Conservation (phyloP, 2,113 vertebrate species). For the Empidonax alnorum region DNA sequence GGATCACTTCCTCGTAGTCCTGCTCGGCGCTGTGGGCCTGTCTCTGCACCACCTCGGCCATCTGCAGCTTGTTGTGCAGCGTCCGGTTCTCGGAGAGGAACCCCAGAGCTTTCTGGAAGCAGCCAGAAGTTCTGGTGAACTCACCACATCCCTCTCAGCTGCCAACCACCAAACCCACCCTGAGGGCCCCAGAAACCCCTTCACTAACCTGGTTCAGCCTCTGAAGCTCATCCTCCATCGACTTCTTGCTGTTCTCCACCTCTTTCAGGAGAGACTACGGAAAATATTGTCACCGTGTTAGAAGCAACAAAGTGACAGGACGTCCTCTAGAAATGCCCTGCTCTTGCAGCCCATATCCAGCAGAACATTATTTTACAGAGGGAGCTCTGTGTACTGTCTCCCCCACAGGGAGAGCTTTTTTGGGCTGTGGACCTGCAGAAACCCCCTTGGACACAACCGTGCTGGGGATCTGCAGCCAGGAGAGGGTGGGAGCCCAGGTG, state of each 20-base stretch:
- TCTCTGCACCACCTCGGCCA: conserved; percentile 72
- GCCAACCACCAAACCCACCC: neutral
- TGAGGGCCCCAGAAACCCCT: neutral
- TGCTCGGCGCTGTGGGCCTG: conserved; percentile 83
- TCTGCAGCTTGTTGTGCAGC: conserved; percentile 83
- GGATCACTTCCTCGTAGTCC: conserved; percentile 92
- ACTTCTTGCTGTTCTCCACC: conserved; percentile 83
- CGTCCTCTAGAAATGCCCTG: neutral
- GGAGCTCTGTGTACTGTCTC: neutral
- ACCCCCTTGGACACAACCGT: rapidly evolving
- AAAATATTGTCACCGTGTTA: neutral
- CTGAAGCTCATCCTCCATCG: conserved; percentile 85
- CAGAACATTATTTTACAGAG: neutral
- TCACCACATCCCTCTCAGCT: neutral
- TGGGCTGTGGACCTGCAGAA: neutral
- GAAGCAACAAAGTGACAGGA: neutral
- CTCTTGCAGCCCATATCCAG: neutral
- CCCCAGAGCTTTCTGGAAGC: conserved; percentile 79
- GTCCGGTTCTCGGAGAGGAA: conserved; percentile 83
- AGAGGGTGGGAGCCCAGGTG: neutral
- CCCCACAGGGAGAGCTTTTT: neutral
- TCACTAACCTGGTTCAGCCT: conserved; percentile 82
- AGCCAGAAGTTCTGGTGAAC: neutral
- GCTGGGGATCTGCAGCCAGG: neutral
- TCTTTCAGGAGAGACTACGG: conserved; percentile 83